Percentiles rank a stretch among this genome's conserved stretches.
Conservation (phyloP, 2,113 vertebrate species). For the Nesospiza acunhae region DNA sequence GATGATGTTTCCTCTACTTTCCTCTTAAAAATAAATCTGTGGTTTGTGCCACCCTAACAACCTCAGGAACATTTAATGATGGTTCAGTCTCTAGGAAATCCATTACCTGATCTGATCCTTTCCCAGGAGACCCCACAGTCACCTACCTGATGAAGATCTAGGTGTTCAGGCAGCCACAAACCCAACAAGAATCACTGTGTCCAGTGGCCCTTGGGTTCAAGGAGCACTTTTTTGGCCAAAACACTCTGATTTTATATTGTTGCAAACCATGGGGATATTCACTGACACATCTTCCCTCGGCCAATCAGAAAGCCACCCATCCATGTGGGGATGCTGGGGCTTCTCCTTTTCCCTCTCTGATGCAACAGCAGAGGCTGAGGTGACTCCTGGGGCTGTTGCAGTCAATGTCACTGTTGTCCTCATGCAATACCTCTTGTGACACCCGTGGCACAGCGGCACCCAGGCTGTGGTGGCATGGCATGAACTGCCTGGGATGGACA, state of each 20-base stretch:
- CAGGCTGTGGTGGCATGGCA: rapidly evolving
- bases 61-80: not conserved
- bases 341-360: not conserved
- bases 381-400: not conserved
- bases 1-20: not conserved
- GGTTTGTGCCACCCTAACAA: not conserved
- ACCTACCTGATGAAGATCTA: not conserved
- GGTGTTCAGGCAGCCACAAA: not conserved
- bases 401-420: not conserved
- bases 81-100: not conserved
- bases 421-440: not conserved
- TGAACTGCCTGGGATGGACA: not conserved
- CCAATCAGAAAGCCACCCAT: not conserved
- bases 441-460: rapidly evolving
- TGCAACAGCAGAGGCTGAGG: not conserved
- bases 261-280: rapidly evolving
- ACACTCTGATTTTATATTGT: not conserved
- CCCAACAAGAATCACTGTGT: rapidly evolving
- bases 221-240: not conserved
- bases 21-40: not conserved
- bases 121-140: not conserved
- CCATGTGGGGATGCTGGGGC: not conserved
- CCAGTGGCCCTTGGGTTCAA: not conserved
- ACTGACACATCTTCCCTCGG: not conserved
- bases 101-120: not conserved